Evolutionary conservation across 1,140 invertebrate species (phyloP).

Genomic region (Saccostrea cuccullata): DNA sequence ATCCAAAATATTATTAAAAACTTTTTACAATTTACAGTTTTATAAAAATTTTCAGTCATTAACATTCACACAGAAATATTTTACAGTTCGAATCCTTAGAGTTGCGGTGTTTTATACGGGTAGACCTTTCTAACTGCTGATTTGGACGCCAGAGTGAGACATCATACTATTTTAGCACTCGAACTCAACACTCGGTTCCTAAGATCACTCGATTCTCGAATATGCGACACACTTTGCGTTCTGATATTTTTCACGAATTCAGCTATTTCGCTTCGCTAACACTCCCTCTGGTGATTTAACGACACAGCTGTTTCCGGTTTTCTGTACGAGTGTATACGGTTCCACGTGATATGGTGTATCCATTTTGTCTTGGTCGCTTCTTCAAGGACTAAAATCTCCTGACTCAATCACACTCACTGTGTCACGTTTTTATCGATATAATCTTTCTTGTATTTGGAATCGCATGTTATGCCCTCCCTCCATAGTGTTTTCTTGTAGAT

Average conservation of each 20-base stretch:
- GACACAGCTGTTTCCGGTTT: constrained; percentile 49
- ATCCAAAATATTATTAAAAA: too few relatives aligned
- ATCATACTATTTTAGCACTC: neutral
- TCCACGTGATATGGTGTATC: constrained; percentile 24
- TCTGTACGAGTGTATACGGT: constrained; percentile 49
- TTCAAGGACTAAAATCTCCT: constrained; percentile 54
- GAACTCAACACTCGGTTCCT: neutral
- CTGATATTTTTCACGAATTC: constrained; percentile 47
- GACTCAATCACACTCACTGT: neutral
- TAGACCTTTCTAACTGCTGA: neutral
- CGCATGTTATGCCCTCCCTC: constrained; percentile 31
- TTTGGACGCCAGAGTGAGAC: too few relatives aligned
- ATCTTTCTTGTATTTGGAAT: constrained; percentile 39
- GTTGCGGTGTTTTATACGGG: neutral
- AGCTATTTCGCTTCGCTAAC: constrained; percentile 45
- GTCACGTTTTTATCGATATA: constrained; percentile 52
- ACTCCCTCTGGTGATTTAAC: constrained; percentile 51
- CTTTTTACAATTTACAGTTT: too few relatives aligned
- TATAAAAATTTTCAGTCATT: neutral
- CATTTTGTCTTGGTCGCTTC: constrained; percentile 49
- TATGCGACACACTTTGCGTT: neutral
- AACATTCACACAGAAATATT: neutral
- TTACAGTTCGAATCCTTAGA: neutral
- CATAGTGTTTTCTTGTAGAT: neutral
- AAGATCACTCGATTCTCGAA: neutral